These are phyloP conservation scores for Apamea anceps DNA, from an alignment of 2,888 invertebrate genomes.

Conservation along the genomic window DNA sequence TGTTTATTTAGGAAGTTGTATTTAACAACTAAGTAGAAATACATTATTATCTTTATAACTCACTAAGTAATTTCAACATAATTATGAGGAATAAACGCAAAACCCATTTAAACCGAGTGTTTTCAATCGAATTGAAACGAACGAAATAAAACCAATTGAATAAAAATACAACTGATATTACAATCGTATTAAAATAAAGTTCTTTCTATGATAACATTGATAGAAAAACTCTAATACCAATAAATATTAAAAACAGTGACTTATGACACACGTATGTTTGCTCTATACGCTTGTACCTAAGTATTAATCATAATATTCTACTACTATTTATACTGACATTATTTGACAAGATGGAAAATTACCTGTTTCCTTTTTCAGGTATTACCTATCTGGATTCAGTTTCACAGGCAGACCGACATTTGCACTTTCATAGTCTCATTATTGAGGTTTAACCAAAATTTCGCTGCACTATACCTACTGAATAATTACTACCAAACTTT, in stretches of 20 bases:
- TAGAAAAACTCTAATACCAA: not conserved
- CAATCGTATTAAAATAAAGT: not conserved
- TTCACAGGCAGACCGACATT: no score
- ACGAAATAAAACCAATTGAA: not conserved
- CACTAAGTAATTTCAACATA: no score
- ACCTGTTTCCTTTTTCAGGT: not conserved
- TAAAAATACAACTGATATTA: not conserved
- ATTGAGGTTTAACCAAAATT: not conserved
- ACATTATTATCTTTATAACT: no score
- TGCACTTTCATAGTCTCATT: not conserved
- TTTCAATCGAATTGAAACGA: not conserved
- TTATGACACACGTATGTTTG: not conserved
- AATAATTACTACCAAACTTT: not conserved
- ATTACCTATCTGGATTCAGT: not conserved
- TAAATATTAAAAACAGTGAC: no score
- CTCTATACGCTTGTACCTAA: not conserved
- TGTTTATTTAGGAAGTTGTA: no score
- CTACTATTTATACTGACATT: not conserved
- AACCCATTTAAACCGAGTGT: not conserved
- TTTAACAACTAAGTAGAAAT: no score
- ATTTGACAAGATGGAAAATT: not conserved
- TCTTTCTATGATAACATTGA: not conserved
- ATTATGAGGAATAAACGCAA: no score
- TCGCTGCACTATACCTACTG: no score
- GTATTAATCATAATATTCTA: not conserved